Evolutionary conservation across 2,888 invertebrate genomes (phyloP).

Genomic region (Cosmia pyralina): DNA sequence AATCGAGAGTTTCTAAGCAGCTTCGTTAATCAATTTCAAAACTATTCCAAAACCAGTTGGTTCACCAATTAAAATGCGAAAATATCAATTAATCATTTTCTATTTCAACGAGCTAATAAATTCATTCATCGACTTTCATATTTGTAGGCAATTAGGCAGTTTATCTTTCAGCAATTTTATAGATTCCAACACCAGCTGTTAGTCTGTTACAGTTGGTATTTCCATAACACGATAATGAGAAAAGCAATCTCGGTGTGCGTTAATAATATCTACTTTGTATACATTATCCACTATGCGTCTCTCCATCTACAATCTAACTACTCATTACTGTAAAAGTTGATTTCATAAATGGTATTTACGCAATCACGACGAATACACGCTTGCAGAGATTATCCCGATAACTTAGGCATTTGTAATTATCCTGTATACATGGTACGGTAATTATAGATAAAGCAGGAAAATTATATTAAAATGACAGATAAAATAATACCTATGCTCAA

Average conservation of each 20-base stretch:
- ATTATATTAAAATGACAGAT: slow-evolving; percentile 25
- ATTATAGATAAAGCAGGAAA: slow-evolving; percentile 27
- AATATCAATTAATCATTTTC: slow-evolving; percentile 12
- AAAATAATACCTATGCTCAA: slow-evolving; percentile 22
- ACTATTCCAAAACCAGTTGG: slow-evolving; percentile 19
- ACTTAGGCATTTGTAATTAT: slow-evolving; percentile 41
- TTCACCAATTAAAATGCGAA: slow-evolving; percentile 24
- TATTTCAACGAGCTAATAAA: slow-evolving; percentile 16
- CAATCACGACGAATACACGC: slow-evolving; percentile 30
- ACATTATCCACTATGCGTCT: slow-evolving; percentile 31
- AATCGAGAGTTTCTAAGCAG: background rate
- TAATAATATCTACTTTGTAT: slow-evolving; percentile 39
- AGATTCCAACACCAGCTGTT: slow-evolving; percentile 19
- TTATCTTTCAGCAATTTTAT: slow-evolving; percentile 21
- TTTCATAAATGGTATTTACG: slow-evolving; percentile 49
- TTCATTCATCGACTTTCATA: slow-evolving; percentile 35
- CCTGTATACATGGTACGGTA: slow-evolving; percentile 15
- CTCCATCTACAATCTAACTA: slow-evolving; percentile 28
- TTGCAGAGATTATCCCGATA: slow-evolving; percentile 50
- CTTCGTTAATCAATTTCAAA: slow-evolving; percentile 28
- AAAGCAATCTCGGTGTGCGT: slow-evolving; percentile 36
- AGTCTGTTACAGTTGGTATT: slow-evolving; percentile 37
- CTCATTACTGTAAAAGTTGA: slow-evolving; percentile 54
- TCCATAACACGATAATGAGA: slow-evolving; percentile 43
- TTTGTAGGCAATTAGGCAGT: slow-evolving; percentile 6